Conservation (phyloP, 2,888 invertebrate genomes). For the Thecocarcelia acutangulata region DNA sequence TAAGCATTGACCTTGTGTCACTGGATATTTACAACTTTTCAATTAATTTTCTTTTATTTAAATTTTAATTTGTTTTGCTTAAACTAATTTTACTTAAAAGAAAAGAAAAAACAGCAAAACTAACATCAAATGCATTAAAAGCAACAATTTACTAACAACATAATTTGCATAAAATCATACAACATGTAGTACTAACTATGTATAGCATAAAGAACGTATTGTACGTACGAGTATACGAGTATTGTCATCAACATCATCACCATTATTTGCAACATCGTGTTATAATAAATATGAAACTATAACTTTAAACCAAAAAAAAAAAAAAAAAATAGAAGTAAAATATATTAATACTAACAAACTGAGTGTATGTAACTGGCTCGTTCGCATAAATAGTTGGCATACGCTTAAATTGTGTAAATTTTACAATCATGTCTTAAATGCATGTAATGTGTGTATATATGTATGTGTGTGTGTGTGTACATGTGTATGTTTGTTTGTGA, state of each 20-base stretch:
- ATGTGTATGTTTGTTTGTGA: not conserved
- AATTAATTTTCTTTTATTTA: too few relatives aligned
- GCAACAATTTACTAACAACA: conserved; percentile 59
- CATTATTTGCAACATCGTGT: conserved; percentile 20
- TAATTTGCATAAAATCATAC: conserved; percentile 55
- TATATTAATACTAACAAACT: conserved; percentile 19
- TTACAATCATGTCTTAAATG: too few relatives aligned
- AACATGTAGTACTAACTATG: conserved; percentile 52
- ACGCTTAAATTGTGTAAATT: too few relatives aligned
- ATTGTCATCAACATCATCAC: not conserved
- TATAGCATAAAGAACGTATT: conserved; percentile 31
- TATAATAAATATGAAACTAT: conserved; percentile 29
- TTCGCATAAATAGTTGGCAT: not conserved
- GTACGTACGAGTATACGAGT: conserved; percentile 1
- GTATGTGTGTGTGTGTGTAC: not conserved
- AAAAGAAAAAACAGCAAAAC: too few relatives aligned
- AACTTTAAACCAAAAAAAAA: conserved; percentile 30
- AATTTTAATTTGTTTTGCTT: not conserved
- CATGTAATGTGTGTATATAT: not conserved
- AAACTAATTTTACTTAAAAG: not conserved
- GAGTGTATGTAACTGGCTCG: not conserved
- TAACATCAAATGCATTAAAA: not conserved
- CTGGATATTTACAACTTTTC: too few relatives aligned
- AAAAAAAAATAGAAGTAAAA: not conserved
- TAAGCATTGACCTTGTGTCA: too few relatives aligned